A percentile compares a stretch with the other conserved stretches of the same genome.
These are phyloP conservation scores for Fukomys damarensis DNA, from an alignment of 2,113 vertebrate genomes.

Conservation along the genomic window DNA sequence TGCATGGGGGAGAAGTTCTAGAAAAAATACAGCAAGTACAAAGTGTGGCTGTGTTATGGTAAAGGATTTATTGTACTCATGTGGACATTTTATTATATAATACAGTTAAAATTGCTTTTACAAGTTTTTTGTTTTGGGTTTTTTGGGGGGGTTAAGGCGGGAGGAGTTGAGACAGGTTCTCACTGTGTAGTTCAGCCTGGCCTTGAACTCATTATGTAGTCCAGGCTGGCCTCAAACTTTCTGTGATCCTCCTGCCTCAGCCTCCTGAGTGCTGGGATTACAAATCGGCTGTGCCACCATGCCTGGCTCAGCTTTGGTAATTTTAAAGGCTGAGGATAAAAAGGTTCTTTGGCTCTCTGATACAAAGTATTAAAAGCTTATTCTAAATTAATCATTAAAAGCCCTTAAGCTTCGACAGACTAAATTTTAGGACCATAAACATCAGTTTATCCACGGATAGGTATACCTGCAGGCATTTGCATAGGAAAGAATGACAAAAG, in stretches of 20 bases:
- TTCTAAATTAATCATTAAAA: background rate
- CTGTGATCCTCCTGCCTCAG: background rate
- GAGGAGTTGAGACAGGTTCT: background rate
- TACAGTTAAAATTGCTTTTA: constrained; percentile 33
- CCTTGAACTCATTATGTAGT: background rate
- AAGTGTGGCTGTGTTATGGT: background rate
- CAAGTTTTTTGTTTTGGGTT: background rate
- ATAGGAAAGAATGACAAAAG: background rate
- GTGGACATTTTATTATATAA: background rate
- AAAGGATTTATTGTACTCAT: background rate
- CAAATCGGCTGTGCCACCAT: background rate
- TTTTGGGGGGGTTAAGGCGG: too few relatives aligned
- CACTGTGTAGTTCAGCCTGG: background rate
- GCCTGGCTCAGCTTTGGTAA: background rate
- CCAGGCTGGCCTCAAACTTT: background rate
- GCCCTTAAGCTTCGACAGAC: background rate
- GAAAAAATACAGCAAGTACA: background rate
- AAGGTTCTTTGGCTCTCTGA: background rate
- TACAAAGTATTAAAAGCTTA: background rate
- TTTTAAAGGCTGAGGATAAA: constrained; percentile 1
- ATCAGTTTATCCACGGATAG: background rate
- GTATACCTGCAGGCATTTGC: background rate
- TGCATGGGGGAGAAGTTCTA: background rate
- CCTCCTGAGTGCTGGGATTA: background rate
- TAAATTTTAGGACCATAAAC: background rate